Evolutionary conservation across 2,888 invertebrate species (phyloP), one percentile per base, ranked within the genome.

Genomic region (Ecliptopera silaceata): DNA sequence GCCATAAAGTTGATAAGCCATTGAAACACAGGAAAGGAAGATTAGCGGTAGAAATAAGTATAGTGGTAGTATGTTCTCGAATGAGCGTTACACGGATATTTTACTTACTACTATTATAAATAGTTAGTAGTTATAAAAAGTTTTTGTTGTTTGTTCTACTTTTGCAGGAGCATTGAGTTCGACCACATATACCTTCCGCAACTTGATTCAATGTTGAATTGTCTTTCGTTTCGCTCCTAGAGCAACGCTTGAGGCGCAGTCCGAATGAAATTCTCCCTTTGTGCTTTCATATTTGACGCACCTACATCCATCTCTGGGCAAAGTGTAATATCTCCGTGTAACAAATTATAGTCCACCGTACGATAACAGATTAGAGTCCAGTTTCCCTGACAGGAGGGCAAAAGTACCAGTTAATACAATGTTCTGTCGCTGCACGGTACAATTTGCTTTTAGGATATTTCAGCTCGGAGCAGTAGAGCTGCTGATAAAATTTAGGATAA

Each of bases 221-320:
- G 74, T 74, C 70, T 73, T 70, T 69, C 64, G 68, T 69, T 69
- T 51, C 55, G 50, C 53, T 67, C 57, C 64, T 68, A 66, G 63
- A 77, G 71, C 72, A 75, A 74, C 71, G 80, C 82, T 77, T 68
- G 73, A 72, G 80, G 80, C 81, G 75, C 71, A 71, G 72, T 71
- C 73, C 72, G 80, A 83, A 83, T 81, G 78, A 78, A 82, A 82
- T 84, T 83, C 84, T 82, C 82, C 80, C 82, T 83, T 83, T 85
- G 80, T 82, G 75, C 75, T 75, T 76, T 80, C 83, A 84, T 83
- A 85, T 86, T 84, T 84, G 82, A 84, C 46, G 75, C 74, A 83
- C 74, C 79, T 78, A 75, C 77, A 72, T 66, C 69, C 68, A 70
- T 71, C 65, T 70, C 79, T 72, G 69, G 74, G 79, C 73, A 68